Base-by-base conservation (phyloP, 2,888 invertebrate genomes). In the Salticus scenicus region DNA sequence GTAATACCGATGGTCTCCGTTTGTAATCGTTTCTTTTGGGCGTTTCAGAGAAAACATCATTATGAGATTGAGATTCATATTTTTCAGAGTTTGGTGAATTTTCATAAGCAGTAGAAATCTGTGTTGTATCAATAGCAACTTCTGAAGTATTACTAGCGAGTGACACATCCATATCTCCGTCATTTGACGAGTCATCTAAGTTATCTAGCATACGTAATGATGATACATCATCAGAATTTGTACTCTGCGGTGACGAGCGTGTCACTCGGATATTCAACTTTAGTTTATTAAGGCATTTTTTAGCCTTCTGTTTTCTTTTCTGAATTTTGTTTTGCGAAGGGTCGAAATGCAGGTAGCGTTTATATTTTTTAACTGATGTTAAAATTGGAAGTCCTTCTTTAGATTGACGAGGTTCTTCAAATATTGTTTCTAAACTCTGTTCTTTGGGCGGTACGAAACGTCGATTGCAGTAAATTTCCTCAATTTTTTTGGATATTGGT, bases 381-480 rank as follows among this genome's bases (percentile, higher is more conserved):
- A 86, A n/a, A 20, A 78, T 63, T 1, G 72, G 66, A 1, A 20
- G 31, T 7, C 86, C 86, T 67, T 75, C 67, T 76, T 86, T 86
- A 0, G 86, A 63, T 7, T 75, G n/a, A 28, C 73, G 47, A 20
- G 86, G 86, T 66, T 86, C 86, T 70, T 86, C 86, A 27, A 86
- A 86, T 33, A 86, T 86, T 41, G 86, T 86, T 75, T 86, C 80
- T 28, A 86, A 47, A 41, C 72, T 86, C 64, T 86, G 63, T 72
- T 86, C 86, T 33, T 80, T 86, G 12, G 86, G 86, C n/a, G 76
- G 79, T 14, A 80, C 67, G 51, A 86, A 86, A 42, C 72, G 80
- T 42, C 76, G 75, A 31, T 86, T 86, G 20, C 71, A 75, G 64
- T 86, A 86, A 2, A 80, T 7, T 5, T 86, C 86, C 64, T 86